Conservation (phyloP, 2,888 invertebrate species). For the Leucoptera coffeella region DNA sequence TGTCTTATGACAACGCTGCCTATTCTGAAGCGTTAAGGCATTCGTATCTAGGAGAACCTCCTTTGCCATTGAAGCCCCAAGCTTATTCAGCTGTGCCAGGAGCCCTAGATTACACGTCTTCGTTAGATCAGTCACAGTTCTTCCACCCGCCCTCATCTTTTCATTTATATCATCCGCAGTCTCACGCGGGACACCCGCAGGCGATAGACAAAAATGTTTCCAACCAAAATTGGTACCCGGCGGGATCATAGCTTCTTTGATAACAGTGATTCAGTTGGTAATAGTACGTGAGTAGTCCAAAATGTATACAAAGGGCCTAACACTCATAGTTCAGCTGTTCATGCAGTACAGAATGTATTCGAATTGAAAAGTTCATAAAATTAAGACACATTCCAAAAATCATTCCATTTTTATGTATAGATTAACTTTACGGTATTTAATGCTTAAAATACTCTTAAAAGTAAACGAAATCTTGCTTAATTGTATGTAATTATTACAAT, state of each 20-base stretch:
- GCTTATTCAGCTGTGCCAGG: slow-evolving; percentile 74
- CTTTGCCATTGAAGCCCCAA: slow-evolving; percentile 81
- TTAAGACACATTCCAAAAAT: no score
- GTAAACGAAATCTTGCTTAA: no score
- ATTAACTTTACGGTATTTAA: neutral
- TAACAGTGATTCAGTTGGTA: no score
- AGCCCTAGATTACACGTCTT: slow-evolving; percentile 60
- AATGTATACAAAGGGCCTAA: no score
- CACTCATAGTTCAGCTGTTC: no score
- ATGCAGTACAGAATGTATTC: no score
- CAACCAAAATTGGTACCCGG: slow-evolving; percentile 76
- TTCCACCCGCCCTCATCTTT: slow-evolving; percentile 76
- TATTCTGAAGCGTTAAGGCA: slow-evolving; percentile 61
- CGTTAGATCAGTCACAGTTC: slow-evolving; percentile 77
- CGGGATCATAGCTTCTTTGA: slow-evolving; percentile 63
- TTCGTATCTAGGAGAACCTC: slow-evolving; percentile 43
- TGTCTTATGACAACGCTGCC: slow-evolving; percentile 50
- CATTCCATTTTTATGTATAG: neutral
- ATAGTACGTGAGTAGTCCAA: no score
- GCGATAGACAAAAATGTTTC: slow-evolving; percentile 52
- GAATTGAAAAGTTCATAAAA: no score
- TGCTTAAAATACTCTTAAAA: slow-evolving; percentile 4
- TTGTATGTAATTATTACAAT: slow-evolving; percentile 9
- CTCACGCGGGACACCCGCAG: slow-evolving; percentile 36
- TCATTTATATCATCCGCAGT: slow-evolving; percentile 77